These are phyloP conservation scores for Linepithema humile DNA, from an alignment of 1,140 invertebrate genomes.

Conservation along the genomic window DNA sequence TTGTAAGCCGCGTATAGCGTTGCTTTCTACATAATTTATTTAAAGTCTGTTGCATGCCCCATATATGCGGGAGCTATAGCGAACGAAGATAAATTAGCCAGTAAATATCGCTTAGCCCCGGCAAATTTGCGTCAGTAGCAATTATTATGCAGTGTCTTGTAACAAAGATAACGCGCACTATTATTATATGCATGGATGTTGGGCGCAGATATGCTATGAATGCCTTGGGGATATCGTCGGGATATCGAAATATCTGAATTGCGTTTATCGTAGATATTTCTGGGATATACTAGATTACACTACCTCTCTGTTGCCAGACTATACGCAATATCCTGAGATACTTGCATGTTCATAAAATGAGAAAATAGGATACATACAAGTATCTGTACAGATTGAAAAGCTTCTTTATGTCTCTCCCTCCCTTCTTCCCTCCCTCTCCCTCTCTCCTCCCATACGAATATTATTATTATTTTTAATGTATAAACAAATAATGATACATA, in stretches of 20 bases:
- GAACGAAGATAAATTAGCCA: conserved; percentile 31
- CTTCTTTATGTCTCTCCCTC: no score
- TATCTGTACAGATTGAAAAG: no score
- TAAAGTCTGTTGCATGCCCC: not conserved
- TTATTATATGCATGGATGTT: conserved; percentile 42
- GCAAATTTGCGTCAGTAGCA: conserved; percentile 21
- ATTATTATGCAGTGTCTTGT: conserved; percentile 33
- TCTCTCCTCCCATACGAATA: no score
- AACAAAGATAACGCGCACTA: conserved; percentile 11
- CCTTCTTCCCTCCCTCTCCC: no score
- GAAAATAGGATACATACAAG: not conserved
- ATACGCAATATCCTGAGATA: conserved; percentile 1
- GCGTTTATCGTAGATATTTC: conserved; percentile 22
- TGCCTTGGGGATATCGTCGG: conserved; percentile 22
- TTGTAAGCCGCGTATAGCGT: not conserved
- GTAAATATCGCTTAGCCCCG: conserved; percentile 19
- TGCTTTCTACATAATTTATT: conserved; percentile 41
- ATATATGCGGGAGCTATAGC: not conserved
- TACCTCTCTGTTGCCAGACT: not conserved
- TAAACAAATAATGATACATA: no score
- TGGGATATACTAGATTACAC: not conserved
- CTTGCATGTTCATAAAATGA: not conserved
- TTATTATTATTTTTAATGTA: no score
- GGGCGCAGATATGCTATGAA: not conserved
- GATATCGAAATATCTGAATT: conserved; percentile 20